phyloP scores from a whole-genome alignment of 2,888 invertebrate species.

The Meliscaeva auricollis region DNA sequence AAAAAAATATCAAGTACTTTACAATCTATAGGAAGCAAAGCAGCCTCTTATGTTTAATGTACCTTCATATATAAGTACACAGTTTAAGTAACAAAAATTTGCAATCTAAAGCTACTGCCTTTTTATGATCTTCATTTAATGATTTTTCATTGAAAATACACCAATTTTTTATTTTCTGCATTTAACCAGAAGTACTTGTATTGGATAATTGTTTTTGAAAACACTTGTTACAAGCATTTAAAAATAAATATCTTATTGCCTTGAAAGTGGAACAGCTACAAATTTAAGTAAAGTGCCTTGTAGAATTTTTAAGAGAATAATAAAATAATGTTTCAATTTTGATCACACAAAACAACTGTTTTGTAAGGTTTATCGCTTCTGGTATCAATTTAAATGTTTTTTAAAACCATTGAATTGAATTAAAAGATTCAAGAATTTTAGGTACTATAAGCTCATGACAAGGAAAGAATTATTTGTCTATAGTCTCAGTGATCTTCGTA shows the following conservation, averaged over 20 bases:
- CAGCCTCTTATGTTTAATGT: too few relatives aligned
- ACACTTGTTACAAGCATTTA: background rate
- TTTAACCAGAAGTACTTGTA: background rate
- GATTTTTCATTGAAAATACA: slow-evolving; percentile 20
- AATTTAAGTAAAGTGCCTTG: background rate
- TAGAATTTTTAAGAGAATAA: slow-evolving; percentile 4
- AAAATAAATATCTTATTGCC: slow-evolving; percentile 25
- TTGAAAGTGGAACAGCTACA: slow-evolving; percentile 11
- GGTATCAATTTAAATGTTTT: too few relatives aligned
- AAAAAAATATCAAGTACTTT: slow-evolving; percentile 15
- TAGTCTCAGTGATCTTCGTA: too few relatives aligned
- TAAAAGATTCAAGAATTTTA: too few relatives aligned
- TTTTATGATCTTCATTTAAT: slow-evolving; percentile 8
- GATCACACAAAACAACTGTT: too few relatives aligned
- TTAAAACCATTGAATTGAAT: too few relatives aligned
- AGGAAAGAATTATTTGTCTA: too few relatives aligned
- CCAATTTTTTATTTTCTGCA: background rate
- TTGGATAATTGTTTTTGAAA: slow-evolving; percentile 10
- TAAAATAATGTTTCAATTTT: slow-evolving; percentile 8
- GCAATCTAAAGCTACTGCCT: slow-evolving; percentile 29
- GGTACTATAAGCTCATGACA: too few relatives aligned
- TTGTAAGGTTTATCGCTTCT: too few relatives aligned
- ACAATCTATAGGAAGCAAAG: background rate
- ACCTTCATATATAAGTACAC: too few relatives aligned
- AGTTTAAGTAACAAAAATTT: slow-evolving; percentile 20